Evolutionary conservation across 2,888 invertebrate species (phyloP), one percentile per base, ranked within the genome.

Genomic region (Laothoe populi): DNA sequence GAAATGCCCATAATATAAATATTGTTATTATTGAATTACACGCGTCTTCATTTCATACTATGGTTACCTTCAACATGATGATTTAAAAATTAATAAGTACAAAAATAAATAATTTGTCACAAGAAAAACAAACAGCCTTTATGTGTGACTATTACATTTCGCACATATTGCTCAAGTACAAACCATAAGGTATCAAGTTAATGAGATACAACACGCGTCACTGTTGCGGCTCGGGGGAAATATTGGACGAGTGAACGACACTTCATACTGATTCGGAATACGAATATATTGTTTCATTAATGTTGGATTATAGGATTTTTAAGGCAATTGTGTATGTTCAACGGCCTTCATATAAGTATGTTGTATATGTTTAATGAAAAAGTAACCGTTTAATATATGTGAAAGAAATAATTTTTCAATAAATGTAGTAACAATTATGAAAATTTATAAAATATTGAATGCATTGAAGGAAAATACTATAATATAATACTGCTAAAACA

Each of bases 271-370:
- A 74, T 70, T 63, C 72, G 71, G 85, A 82, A 83, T 83, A 87
- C 82, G 74, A 86, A 87, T 87, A 84, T 87, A 88, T 87, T 84
- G 88, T 90, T 90, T 90, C 83, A 87, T 88, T 88, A 85, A 79
- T 84, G 83, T 75, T 66, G 77, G 82, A 83, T 83, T 79, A 81
- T 77, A 78, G 16, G 19, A 31, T 35, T 35, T 11, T 31, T 75
- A 77, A 73, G 73, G 74, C 71, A 72, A 48, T 31, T 7, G 4
- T 53, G 13, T 13, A 38, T 10, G 4, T 7, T 8, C 10, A 35
- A 4, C 5, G 5, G 26, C n/a, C 0, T 11, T 16, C 0, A 7
- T 16, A 5, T 35, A 1, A 11, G 21, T n/a, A 38, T n/a, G 4
- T 1, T 31, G 24, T 46, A 46, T 23, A 23, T 45, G 8, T 45